These are phyloP conservation scores for Augiades crinisus DNA, from an alignment of 2,888 invertebrate genomes.

Conservation along the genomic window DNA sequence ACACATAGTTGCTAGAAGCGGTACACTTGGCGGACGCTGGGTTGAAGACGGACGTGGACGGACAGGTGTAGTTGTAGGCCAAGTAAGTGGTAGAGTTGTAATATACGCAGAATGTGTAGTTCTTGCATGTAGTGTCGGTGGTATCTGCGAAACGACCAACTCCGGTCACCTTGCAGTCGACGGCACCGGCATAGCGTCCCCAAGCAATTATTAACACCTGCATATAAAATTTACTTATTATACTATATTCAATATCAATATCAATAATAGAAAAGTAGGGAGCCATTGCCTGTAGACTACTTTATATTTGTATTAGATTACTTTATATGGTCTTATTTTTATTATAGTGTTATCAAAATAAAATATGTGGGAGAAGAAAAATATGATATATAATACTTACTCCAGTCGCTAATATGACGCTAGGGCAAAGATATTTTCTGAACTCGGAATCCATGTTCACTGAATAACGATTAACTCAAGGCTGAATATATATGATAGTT, in stretches of 20 bases:
- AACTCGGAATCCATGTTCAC: neutral
- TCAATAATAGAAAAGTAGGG: too few relatives aligned
- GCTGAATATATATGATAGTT: neutral
- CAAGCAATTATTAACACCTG: slow-evolving; percentile 10
- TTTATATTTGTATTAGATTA: neutral
- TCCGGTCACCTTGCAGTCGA: slow-evolving; percentile 40
- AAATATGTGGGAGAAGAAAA: too few relatives aligned
- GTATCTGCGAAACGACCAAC: slow-evolving; percentile 61
- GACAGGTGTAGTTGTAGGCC: slow-evolving; percentile 63
- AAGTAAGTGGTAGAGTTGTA: slow-evolving; percentile 43
- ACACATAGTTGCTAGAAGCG: neutral
- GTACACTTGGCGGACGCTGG: slow-evolving; percentile 55
- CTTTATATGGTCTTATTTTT: neutral
- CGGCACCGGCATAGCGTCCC: slow-evolving; percentile 21
- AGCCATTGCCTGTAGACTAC: too few relatives aligned
- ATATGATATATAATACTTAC: neutral
- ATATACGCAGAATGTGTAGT: slow-evolving; percentile 63
- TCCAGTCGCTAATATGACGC: neutral
- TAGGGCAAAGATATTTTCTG: too few relatives aligned
- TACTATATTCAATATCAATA: neutral
- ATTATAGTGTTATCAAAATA: too few relatives aligned
- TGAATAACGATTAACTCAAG: neutral
- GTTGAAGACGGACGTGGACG: slow-evolving; percentile 64
- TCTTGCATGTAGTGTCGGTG: slow-evolving; percentile 60
- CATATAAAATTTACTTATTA: neutral